Conservation (phyloP, 2,797 vertebrate species). For the Parotocinclus haroldoi region DNA sequence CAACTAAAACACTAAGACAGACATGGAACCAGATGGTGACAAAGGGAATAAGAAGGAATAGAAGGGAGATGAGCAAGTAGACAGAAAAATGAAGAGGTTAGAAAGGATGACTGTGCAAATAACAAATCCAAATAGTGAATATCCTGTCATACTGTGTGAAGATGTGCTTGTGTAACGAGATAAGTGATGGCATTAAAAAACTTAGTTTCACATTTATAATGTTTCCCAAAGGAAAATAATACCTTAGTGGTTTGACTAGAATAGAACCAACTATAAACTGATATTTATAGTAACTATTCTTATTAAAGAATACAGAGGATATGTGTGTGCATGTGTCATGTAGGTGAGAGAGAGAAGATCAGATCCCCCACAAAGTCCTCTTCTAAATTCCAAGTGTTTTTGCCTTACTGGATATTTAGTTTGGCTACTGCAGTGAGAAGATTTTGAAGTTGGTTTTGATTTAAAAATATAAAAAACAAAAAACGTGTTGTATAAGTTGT, state of each 20-base stretch:
- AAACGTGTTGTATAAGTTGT: constrained; percentile 11
- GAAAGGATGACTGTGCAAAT: not conserved
- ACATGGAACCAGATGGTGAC: constrained; percentile 4
- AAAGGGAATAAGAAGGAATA: not conserved
- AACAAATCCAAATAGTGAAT: constrained; percentile 4
- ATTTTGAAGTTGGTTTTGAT: constrained; percentile 2
- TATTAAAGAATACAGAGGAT: too few species aligned
- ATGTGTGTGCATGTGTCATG: too few species aligned
- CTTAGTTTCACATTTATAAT: not conserved
- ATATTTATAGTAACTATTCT: too few species aligned
- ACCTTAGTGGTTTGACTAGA: too few species aligned
- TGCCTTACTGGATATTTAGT: constrained; percentile 19
- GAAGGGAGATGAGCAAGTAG: not conserved
- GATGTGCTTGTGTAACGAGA: constrained; percentile 2
- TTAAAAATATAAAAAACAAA: constrained; percentile 5
- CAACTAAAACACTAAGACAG: constrained; percentile 18
- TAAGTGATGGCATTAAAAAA: constrained; percentile 2
- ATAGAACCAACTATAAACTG: too few species aligned
- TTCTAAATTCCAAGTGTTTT: too few species aligned
- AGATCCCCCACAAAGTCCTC: too few species aligned
- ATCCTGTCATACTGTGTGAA: not conserved
- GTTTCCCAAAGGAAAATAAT: too few species aligned
- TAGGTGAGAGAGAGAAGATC: too few species aligned
- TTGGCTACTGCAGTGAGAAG: too few species aligned
- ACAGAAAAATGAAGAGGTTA: constrained; percentile 4